A percentile compares a stretch with the other conserved stretches of the same genome.
phyloP scores from a whole-genome alignment of 2,797 vertebrate species.

The Squalus acanthias region DNA sequence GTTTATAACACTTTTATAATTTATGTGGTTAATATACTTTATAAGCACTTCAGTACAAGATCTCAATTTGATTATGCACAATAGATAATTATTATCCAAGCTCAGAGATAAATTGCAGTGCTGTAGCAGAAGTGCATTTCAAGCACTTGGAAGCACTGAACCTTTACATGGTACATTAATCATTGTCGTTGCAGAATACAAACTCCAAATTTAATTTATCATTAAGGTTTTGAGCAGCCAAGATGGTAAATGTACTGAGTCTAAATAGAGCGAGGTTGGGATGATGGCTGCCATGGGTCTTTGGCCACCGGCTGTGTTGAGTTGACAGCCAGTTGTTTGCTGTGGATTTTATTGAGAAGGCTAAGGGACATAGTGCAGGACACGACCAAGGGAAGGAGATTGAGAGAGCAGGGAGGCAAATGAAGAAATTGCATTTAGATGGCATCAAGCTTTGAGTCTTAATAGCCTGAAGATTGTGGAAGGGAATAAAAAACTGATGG shows the following conservation, averaged over 20 bases:
- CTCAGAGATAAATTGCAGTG: conserved; percentile 11
- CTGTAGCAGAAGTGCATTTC: background rate
- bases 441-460: background rate
- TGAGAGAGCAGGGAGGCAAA: background rate
- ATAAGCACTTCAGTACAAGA: background rate
- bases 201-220: conserved; percentile 25
- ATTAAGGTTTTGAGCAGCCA: background rate
- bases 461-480: background rate
- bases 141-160: conserved; percentile 16
- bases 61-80: conserved; percentile 18
- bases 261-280: background rate
- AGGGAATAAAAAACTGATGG: background rate
- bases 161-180: conserved; percentile 18
- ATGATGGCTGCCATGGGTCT: background rate
- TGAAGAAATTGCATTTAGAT: background rate
- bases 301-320: background rate
- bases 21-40: background rate
- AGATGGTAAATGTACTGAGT: background rate
- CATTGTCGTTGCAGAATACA: background rate
- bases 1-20: background rate
- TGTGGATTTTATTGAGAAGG: background rate
- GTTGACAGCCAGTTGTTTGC: background rate
- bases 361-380: background rate
- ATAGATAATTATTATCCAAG: conserved; percentile 16
- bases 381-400: background rate